Conservation (phyloP, 2,113 vertebrate genomes). For the Xiphias gladius region DNA sequence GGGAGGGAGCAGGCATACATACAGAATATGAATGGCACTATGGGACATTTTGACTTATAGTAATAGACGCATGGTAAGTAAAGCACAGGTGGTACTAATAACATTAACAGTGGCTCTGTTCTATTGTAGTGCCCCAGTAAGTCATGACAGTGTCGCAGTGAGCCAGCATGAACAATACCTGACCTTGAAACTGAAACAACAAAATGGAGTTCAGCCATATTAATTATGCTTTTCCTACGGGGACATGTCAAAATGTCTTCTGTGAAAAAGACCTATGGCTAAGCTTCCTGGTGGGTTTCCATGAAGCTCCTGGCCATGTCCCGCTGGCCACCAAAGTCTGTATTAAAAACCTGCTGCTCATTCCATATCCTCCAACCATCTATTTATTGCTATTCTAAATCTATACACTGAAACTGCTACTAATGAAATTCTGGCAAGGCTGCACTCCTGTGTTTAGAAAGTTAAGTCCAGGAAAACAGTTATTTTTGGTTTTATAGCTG, state of each 20-base stretch:
- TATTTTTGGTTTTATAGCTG: not conserved
- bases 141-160: too few species aligned
- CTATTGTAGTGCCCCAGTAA: too few species aligned
- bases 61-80: too few species aligned
- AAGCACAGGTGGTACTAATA: not conserved
- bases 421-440: slow-evolving; percentile 4
- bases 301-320: not conserved
- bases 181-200: not conserved
- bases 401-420: not conserved
- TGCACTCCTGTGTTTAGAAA: not conserved
- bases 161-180: too few species aligned
- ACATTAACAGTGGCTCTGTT: too few species aligned
- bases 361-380: not conserved
- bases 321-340: not conserved
- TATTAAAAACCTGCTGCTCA: not conserved
- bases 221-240: not conserved
- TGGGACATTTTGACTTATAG: not conserved
- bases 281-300: not conserved
- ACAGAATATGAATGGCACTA: not conserved
- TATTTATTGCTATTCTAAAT: not conserved
- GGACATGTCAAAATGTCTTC: not conserved
- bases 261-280: not conserved
- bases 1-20: too few species aligned
- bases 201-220: not conserved
- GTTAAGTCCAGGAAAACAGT: not conserved